A percentile compares a stretch with the other conserved stretches of the same genome.
phyloP scores from a whole-genome alignment of 2,888 invertebrate genomes.

The Neoitamus cyanurus region DNA sequence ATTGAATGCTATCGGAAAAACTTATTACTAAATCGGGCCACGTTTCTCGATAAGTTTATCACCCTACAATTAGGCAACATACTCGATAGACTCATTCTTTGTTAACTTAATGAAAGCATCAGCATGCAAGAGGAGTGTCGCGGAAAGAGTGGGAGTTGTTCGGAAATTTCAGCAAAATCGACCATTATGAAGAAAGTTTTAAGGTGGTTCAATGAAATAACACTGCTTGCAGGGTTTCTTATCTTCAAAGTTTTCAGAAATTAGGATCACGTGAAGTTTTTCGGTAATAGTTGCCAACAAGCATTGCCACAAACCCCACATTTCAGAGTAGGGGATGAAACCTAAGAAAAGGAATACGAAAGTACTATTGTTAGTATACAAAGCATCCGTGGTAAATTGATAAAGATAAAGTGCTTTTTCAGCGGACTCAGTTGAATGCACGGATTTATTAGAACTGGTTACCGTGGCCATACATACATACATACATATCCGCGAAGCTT shows the following conservation, averaged over 20 bases:
- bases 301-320: neutral
- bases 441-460: neutral
- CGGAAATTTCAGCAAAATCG: neutral
- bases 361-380: no score
- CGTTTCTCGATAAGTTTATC: constrained; percentile 10
- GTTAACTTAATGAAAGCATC: constrained; percentile 27
- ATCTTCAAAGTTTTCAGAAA: constrained; percentile 1
- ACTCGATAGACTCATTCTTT: neutral
- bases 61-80: constrained; percentile 12
- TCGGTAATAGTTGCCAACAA: neutral
- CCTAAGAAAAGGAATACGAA: no score
- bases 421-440: neutral
- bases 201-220: constrained; percentile 4
- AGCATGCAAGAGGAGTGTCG: neutral
- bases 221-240: neutral
- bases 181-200: constrained; percentile 12
- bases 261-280: constrained; percentile 17
- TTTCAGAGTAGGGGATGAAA: neutral
- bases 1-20: neutral
- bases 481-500: neutral
- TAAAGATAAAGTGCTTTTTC: neutral
- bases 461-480: neutral
- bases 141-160: neutral
- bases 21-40: neutral
- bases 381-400: neutral